Conservation (phyloP, 2,113 vertebrate genomes). For the Hemibagrus wyckioides region DNA sequence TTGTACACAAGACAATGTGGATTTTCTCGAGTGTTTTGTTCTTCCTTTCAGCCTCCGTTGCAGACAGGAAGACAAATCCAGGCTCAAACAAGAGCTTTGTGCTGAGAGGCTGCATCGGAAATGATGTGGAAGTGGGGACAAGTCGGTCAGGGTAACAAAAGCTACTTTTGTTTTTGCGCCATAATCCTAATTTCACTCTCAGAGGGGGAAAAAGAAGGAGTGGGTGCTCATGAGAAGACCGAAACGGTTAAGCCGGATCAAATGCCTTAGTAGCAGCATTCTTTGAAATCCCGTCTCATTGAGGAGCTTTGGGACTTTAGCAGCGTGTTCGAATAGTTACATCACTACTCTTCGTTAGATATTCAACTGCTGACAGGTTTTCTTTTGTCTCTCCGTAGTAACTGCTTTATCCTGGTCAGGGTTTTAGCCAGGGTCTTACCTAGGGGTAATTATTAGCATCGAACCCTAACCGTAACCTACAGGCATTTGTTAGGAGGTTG, state of each 20-base stretch:
- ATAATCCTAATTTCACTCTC: slow-evolving; percentile 69
- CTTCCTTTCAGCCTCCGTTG: not conserved
- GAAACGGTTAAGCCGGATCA: slow-evolving; percentile 38
- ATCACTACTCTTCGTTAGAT: not conserved
- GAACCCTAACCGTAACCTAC: not conserved
- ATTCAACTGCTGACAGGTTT: not conserved
- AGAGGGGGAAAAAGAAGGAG: not conserved
- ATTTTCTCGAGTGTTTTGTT: slow-evolving; percentile 12
- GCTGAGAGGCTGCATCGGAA: not conserved
- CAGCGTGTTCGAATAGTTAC: not conserved
- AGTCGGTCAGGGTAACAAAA: slow-evolving; percentile 68
- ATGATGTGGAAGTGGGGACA: slow-evolving; percentile 44
- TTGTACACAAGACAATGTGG: not conserved
- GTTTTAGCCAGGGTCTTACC: not conserved
- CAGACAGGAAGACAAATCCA: slow-evolving; percentile 20
- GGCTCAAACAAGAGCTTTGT: slow-evolving; percentile 28
- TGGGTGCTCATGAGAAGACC: slow-evolving; percentile 50
- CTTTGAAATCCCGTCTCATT: not conserved
- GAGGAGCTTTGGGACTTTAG: not conserved
- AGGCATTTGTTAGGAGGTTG: not conserved
- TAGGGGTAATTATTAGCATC: not conserved
- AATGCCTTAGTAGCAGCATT: not conserved
- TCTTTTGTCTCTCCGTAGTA: not conserved
- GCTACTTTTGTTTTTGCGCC: slow-evolving; percentile 72
- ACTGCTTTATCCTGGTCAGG: not conserved